Conservation (phyloP, 2,113 vertebrate species). For the Mus musculus region GRCm39 chr8:3412501-3413000, state of each 20-base stretch:
- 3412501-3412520: neutral
- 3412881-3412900: neutral
- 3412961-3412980: neutral
- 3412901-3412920: neutral
- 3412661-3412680: neutral
- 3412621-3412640: neutral
- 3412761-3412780: neutral
- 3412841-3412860: neutral
- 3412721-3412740: neutral
- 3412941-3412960: neutral
- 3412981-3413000: neutral
- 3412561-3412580: neutral
- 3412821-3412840: conserved; percentile 6
- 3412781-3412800: neutral
- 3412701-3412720: neutral
- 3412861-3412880: neutral
- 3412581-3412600: neutral
- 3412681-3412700: no score
- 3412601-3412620: conserved; percentile 50
- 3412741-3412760: neutral
- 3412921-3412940: neutral
- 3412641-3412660: neutral
- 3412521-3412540: neutral
- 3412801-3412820: no score
- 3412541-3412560: neutral